Evolutionary conservation across 92 coral and sea anemone species (phyloP).

Genomic region (Umimayanthus kanabou): DNA sequence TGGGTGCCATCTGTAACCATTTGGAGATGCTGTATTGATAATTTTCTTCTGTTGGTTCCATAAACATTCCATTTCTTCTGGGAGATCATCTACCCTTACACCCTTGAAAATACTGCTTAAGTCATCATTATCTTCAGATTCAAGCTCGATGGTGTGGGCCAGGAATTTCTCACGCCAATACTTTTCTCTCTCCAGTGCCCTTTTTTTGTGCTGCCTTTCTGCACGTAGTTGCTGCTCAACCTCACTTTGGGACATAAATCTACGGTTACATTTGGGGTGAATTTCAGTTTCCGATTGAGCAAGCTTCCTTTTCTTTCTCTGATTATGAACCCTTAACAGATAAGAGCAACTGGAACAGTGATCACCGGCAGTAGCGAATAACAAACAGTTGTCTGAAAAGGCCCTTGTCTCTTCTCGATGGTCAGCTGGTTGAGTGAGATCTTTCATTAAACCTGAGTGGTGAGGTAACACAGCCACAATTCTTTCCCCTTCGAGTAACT

Average conservation of each 20-base stretch:
- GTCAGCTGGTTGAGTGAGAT: neutral
- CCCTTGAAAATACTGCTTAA: constrained; percentile 1
- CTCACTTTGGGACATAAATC: constrained; percentile 6
- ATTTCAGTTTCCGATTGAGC: neutral
- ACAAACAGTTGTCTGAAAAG: neutral
- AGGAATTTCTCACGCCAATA: constrained; percentile 37
- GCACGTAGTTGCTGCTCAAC: constrained; percentile 1
- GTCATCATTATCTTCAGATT: constrained; percentile 16
- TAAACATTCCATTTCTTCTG: no score
- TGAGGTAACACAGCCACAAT: neutral
- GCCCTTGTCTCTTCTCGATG: neutral
- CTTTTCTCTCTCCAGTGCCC: neutral
- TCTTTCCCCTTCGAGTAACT: neutral
- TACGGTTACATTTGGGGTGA: neutral
- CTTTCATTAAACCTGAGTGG: neutral
- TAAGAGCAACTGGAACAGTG: neutral
- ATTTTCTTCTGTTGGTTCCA: no score
- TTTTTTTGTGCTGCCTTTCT: neutral
- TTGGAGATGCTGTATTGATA: no score
- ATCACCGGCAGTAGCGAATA: neutral
- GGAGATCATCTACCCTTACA: no score
- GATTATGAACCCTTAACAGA: neutral
- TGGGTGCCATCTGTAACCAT: no score
- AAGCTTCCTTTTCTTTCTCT: constrained; percentile 25
- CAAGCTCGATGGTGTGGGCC: constrained; percentile 10